Base-by-base conservation (phyloP, 2,888 invertebrate species). In the Antheraea assamensis region DNA sequence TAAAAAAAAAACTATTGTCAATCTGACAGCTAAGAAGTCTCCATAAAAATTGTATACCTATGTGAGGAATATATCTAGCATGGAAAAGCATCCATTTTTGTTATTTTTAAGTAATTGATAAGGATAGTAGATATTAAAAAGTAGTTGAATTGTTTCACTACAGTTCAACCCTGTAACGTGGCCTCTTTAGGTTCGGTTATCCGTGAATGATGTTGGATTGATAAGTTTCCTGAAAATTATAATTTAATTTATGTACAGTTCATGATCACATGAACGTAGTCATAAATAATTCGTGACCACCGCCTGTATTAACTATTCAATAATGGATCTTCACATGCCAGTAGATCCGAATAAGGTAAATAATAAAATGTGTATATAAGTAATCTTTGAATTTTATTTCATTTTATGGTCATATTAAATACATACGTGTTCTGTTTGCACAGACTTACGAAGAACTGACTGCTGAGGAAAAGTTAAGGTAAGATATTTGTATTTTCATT, bases 391-490 rank as follows among this genome's bases (percentile, higher is more conserved):
- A 31, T 76, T 76, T 78, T 75, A 68, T 66, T 66, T 74, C 74
- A 77, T 77, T 76, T 66, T 74, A 72, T 73, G 74, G 75, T 74
- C 74, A 73, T 70, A 30, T 30, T 27, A 27, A 64, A 64, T 64
- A 13, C 64, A 72, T 73, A 72, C 55, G 27, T 75, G 73, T 72
- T 72, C 71, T 87, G 79, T 85, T 82, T 83, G 94, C 94, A 58
- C 90, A 97, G 97, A 97, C 96, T 70, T 93, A 97, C 81, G 96
- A 96, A 74, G 96, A 97, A 80, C 91, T 98, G 91, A 96, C 97
- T n/a, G 95, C 96, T 8, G 97, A 97, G 79, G 97, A 97, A 88
- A 96, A 96, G 92, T 94, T 96, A 92, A 96, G 97, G 97, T 97
- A 91, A 89, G 87, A 75, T 75, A 55, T 72, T 47, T 68, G 64